Evolutionary conservation across 2,797 vertebrate genomes (phyloP), one percentile per base, ranked within the genome.

Genomic region (Morus bassanus): DNA sequence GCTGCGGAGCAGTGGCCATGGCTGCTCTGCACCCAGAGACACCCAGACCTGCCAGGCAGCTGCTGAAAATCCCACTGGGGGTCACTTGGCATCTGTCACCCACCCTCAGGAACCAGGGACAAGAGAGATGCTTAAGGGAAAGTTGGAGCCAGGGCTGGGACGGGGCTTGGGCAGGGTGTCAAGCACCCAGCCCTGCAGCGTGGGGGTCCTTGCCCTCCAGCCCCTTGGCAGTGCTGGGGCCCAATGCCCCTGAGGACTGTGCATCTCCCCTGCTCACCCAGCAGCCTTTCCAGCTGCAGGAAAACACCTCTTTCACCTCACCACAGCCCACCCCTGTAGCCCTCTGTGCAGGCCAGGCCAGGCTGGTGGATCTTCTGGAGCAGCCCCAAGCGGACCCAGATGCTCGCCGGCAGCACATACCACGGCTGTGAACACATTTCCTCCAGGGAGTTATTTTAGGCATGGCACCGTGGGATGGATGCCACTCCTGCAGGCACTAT

Each of bases 331-430:
- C 9, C n/a, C 13, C 23, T 43, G 33, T 48, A 84, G 48, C 39
- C 27, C 60, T 46, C 21, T 7, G 4, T 33, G 63, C 60, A 46
- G 61, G 24, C 23, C 48, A 39, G 39, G 56, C 28, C 45, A 67
- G 48, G 61, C 35, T 2, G 18, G 48, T 4, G 8, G 50, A 67
- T 69, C 33, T 18, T 37, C 54, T 33, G 59, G 22, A 85, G 57
- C 43, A 80, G 75, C 27, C 70, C 39, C 0, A 0, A 83, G 72
- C 35, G 0, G 0, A 27, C 45, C 11, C 28, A 67, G 64, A 51
- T 17, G 61, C 41, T 48, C 3, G 3, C 37, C 0, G 1, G 57
- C 60, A 75, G 41, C 46, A 78, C 78, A 51, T 45, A 61, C 27
- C 68, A 57, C 0, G 7, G 64, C 78, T 69, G 30, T 83, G 91